These are phyloP conservation scores for Sarcophaga carnaria DNA, from an alignment of 2,888 invertebrate genomes.

Conservation along the genomic window DNA sequence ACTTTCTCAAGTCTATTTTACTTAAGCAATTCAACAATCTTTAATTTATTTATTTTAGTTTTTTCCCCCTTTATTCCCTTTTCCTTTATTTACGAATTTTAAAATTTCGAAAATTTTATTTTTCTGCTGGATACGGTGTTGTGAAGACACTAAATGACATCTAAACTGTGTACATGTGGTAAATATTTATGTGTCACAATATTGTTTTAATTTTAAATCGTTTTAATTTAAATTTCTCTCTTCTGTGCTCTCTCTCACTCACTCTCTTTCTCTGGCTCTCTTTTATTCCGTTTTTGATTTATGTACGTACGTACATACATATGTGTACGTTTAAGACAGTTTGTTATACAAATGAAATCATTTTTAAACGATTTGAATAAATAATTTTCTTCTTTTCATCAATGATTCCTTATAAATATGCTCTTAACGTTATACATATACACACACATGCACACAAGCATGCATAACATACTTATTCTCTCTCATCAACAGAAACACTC, in stretches of 20 bases:
- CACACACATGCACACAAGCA: neutral
- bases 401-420: slow-evolving; percentile 1
- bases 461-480: neutral
- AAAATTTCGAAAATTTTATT: no score
- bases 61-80: no score
- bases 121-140: no score
- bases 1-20: no score
- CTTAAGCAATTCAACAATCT: no score
- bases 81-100: no score
- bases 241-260: neutral
- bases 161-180: neutral
- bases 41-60: no score
- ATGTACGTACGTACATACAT: neutral
- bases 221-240: neutral
- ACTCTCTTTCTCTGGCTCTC: no score
- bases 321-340: slow-evolving; percentile 3
- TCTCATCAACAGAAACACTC: no score
- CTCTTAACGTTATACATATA: neutral
- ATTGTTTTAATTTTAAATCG: neutral
- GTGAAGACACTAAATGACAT: neutral
- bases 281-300: no score
- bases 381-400: neutral
- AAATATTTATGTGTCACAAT: neutral
- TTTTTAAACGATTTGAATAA: slow-evolving; percentile 26
- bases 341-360: slow-evolving; percentile 15